Conservation (phyloP, 2,797 vertebrate species). For the Petrocephalus schoutedeni region DNA sequence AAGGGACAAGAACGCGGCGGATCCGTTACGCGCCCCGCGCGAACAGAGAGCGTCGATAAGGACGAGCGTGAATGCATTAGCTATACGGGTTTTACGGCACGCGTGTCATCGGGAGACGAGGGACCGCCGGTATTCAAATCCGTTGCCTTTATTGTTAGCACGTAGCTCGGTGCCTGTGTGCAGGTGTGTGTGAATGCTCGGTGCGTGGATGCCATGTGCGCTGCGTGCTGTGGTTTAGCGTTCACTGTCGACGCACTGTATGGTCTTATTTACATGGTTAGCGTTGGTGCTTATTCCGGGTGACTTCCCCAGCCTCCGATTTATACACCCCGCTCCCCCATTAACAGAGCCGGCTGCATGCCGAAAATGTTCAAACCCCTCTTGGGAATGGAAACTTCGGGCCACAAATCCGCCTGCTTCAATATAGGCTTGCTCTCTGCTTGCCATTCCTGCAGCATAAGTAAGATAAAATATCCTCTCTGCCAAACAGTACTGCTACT, state of each 20-base stretch:
- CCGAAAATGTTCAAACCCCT: background rate
- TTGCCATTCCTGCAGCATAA: constrained; percentile 6
- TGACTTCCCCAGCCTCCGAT: background rate
- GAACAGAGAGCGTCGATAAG: background rate
- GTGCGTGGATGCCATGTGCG: background rate
- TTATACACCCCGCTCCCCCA: background rate
- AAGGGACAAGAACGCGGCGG: background rate
- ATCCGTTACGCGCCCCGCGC: background rate
- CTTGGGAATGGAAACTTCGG: background rate
- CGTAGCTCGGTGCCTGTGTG: background rate
- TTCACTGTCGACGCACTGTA: background rate
- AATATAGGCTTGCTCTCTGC: background rate
- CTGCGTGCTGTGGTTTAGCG: background rate
- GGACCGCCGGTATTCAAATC: background rate
- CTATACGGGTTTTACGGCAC: background rate
- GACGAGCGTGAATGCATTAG: constrained; percentile 6
- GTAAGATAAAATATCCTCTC: background rate
- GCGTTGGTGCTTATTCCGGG: background rate
- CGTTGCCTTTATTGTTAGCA: background rate
- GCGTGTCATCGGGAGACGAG: background rate
- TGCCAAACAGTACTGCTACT: background rate
- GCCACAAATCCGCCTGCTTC: background rate
- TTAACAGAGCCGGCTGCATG: background rate
- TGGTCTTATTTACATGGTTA: background rate
- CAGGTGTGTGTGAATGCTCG: background rate